Evolutionary conservation across 2,888 invertebrate species (phyloP).

Genomic region (Exephanes ischioxanthus): DNA sequence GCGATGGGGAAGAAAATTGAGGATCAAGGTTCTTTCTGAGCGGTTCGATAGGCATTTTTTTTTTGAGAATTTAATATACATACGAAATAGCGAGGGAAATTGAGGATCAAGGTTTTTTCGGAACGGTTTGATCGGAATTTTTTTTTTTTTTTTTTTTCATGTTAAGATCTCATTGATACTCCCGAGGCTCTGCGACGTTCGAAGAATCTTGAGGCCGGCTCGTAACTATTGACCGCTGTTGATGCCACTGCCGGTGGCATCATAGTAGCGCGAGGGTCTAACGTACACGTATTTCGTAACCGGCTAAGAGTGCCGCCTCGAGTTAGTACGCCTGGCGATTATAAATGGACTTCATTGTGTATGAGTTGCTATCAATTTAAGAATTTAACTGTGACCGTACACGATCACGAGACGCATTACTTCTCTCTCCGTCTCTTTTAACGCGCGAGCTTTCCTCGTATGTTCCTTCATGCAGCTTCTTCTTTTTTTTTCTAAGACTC

Average conservation of each 20-base stretch:
- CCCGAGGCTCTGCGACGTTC: not conserved
- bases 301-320: slow-evolving; percentile 74
- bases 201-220: not conserved
- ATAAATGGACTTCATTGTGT: slow-evolving; percentile 83
- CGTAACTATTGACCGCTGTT: slow-evolving; percentile 15
- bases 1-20: not conserved
- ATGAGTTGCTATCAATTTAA: slow-evolving; percentile 84
- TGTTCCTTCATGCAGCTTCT: not conserved
- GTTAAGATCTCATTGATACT: not conserved
- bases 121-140: too few species aligned
- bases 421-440: slow-evolving; percentile 53
- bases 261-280: slow-evolving; percentile 55
- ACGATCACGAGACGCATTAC: slow-evolving; percentile 59
- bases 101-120: too few species aligned
- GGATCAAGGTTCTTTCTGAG: not conserved
- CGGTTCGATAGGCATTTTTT: not conserved
- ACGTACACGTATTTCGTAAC: slow-evolving; percentile 75
- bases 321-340: slow-evolving; percentile 80
- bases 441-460: slow-evolving; percentile 45
- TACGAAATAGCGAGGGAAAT: too few species aligned
- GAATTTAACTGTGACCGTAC: slow-evolving; percentile 78
- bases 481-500: not conserved
- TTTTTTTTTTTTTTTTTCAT: not conserved
- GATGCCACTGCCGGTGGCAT: slow-evolving; percentile 46
- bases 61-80: not conserved